Conservation (phyloP, 2,797 vertebrate species). For the Chelmon rostratus region DNA sequence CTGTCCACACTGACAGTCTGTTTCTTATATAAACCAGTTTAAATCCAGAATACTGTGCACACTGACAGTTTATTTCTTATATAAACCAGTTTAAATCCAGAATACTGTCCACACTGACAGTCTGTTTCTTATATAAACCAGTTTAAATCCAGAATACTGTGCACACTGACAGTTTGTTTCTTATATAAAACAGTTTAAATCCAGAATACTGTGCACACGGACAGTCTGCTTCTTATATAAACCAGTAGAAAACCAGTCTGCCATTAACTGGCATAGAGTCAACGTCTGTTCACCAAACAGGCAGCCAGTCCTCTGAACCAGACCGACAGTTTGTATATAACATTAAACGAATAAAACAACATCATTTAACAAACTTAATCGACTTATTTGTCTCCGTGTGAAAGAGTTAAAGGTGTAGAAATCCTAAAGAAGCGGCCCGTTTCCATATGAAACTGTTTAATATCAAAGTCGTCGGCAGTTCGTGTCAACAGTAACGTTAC, state of each 20-base stretch:
- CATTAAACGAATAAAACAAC: conserved; percentile 12
- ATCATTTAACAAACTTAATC: conserved; percentile 3
- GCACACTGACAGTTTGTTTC: too few species aligned
- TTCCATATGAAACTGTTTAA: conserved; percentile 4
- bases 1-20: not conserved
- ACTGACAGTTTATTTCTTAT: too few species aligned
- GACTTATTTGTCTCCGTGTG: not conserved
- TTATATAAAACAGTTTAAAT: not conserved
- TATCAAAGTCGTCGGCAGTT: conserved; percentile 11
- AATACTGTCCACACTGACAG: too few species aligned
- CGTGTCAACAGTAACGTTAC: not conserved
- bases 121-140: too few species aligned
- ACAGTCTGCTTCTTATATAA: not conserved
- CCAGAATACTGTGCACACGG: not conserved
- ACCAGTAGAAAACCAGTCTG: conserved; percentile 46
- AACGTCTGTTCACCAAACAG: conserved; percentile 40
- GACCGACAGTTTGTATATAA: not conserved
- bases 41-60: not conserved
- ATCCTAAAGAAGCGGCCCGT: rapidly evolving
- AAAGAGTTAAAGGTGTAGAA: not conserved
- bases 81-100: too few species aligned
- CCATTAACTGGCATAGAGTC: conserved; percentile 52
- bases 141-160: too few species aligned
- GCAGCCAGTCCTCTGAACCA: conserved; percentile 22
- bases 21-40: not conserved